Base-by-base conservation (phyloP, 2,797 vertebrate species). In the Lateolabrax maculatus region DNA sequence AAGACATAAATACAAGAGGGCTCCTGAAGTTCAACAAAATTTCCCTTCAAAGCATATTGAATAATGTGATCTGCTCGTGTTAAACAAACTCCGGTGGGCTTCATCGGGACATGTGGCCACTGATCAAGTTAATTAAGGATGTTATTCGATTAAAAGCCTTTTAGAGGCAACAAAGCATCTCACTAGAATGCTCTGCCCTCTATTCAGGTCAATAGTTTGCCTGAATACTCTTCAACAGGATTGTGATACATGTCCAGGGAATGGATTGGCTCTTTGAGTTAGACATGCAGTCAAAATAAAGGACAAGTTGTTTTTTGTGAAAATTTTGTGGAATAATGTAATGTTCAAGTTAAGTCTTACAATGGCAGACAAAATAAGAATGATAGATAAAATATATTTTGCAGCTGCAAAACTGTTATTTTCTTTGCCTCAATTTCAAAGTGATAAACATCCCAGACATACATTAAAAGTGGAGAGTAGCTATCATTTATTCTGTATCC, bases 81-180 rank as follows among this genome's bases (percentile, higher is more conserved):
- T 60, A 49, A 66, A 79, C 55, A 66, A 73, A 67, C 57, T 31
- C 44, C 29, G 66, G 65, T 51, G 10, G n/a, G 61, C 49, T 46
- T 58, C 46, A 68, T 25, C 0, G 2, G 8, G 15, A 53, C 58
- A 67, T 49, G 37, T 48, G 36, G 34, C 51, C 64, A 43, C 52
- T 68, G 58, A 77, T 80, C 41, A 64, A 63, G 34, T 83, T 77
- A 67, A 68, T 77, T 71, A 57, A 57, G 52, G 52, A 49, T 53
- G 48, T 63, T 66, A 74, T 76, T 84, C 4, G 16, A 79, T 85
- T 77, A 65, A 79, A 86, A 63, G 80, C 70, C 62, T 80, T 84
- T 84, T 55, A 79, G 27, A 56, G 56, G 63, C 74, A 83, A 70
- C 46, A 64, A 62, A 72, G 72, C 57, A 27, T 56, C 64, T 71